Percentiles rank a stretch among this genome's conserved stretches.
Evolutionary conservation across 2,113 vertebrate genomes (phyloP).

Genomic region (Hemibagrus wyckioides): DNA sequence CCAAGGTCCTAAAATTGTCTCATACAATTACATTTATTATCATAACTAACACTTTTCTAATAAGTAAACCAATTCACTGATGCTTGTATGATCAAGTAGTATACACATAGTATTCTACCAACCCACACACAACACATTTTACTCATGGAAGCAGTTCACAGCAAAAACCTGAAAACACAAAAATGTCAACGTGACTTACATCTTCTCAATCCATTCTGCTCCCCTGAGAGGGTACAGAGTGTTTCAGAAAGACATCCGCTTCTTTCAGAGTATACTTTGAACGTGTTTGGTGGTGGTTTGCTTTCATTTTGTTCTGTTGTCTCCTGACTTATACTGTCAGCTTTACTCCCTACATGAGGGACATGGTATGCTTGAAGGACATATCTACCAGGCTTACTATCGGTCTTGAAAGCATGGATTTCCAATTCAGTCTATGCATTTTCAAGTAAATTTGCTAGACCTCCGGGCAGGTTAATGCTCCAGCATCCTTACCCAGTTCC

Average conservation of each 20-base stretch:
- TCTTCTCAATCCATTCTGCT: neutral
- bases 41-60: neutral
- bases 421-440: neutral
- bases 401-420: neutral
- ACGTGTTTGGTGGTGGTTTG: neutral
- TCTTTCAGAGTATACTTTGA: neutral
- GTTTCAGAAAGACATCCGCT: neutral
- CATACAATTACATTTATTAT: neutral
- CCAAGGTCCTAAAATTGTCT: no score
- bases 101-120: neutral
- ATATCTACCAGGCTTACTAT: neutral
- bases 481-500: neutral
- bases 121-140: neutral
- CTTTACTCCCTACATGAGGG: neutral
- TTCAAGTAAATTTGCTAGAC: neutral
- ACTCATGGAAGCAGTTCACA: neutral
- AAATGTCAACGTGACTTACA: neutral
- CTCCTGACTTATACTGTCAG: neutral
- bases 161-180: neutral
- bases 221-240: neutral
- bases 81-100: neutral
- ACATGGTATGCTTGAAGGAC: neutral
- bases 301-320: neutral
- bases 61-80: neutral
- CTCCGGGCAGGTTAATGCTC: neutral